phyloP scores from a whole-genome alignment of 2,888 invertebrate genomes.

The Lysandra coridon region DNA sequence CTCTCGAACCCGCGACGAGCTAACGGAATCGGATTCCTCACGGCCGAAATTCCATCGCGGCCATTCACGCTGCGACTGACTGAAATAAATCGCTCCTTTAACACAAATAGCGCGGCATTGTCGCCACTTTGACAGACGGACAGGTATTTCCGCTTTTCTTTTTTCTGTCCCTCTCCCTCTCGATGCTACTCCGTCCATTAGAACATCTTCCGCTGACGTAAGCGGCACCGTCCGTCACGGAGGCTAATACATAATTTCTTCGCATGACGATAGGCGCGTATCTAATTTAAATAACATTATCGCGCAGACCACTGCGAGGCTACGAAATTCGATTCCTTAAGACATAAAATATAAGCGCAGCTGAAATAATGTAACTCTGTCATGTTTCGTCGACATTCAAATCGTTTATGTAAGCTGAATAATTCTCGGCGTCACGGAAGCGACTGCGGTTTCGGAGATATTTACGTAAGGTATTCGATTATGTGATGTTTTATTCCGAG shows the following conservation, averaged over 20 bases:
- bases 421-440: not conserved
- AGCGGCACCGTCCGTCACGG: slow-evolving; percentile 51
- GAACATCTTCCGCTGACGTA: slow-evolving; percentile 60
- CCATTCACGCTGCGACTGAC: slow-evolving; percentile 76
- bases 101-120: slow-evolving; percentile 78
- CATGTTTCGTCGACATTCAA: slow-evolving; percentile 3
- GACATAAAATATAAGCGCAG: not conserved
- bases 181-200: slow-evolving; percentile 37
- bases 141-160: slow-evolving; percentile 74
- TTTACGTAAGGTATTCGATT: slow-evolving; percentile 4
- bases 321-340: slow-evolving; percentile 28
- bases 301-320: not conserved
- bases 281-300: slow-evolving; percentile 53
- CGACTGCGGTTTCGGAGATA: not conserved
- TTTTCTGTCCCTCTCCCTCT: slow-evolving; percentile 49
- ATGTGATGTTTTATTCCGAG: not conserved
- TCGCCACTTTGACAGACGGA: slow-evolving; percentile 74
- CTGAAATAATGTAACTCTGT: slow-evolving; percentile 18
- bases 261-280: slow-evolving; percentile 41
- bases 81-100: slow-evolving; percentile 79
- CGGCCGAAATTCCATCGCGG: slow-evolving; percentile 76
- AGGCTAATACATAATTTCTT: slow-evolving; percentile 48
- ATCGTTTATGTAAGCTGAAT: slow-evolving; percentile 11
- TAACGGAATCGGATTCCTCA: slow-evolving; percentile 76
- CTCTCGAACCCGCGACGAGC: slow-evolving; percentile 52